A percentile compares a stretch with the other conserved stretches of the same genome.
Evolutionary conservation across 2,797 vertebrate genomes (phyloP).

Genomic region (Scarus forsteni): DNA sequence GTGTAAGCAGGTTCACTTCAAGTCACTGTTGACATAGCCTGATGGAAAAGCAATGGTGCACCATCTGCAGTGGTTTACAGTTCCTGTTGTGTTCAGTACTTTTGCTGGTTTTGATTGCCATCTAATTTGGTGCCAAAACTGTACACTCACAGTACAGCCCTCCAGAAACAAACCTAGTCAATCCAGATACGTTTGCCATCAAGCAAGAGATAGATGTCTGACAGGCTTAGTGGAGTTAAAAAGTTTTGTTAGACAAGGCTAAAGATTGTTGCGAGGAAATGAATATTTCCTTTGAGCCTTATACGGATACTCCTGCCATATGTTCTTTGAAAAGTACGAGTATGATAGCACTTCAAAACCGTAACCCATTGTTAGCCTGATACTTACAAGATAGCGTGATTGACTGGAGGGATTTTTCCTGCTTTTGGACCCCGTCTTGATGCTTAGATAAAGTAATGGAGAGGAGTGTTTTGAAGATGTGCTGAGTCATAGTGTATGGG

Average conservation of each 20-base stretch:
- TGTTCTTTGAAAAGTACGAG: slow-evolving; percentile 31
- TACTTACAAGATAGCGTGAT: slow-evolving; percentile 2
- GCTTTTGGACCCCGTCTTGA: slow-evolving; percentile 41
- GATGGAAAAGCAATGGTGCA: background rate
- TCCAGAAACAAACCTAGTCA: slow-evolving; percentile 6
- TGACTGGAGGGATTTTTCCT: background rate
- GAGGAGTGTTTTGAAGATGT: slow-evolving; percentile 9
- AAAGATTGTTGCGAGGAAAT: slow-evolving; percentile 57
- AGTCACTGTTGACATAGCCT: background rate
- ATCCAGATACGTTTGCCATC: slow-evolving; percentile 17
- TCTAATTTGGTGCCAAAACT: slow-evolving; percentile 14
- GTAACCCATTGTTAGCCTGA: slow-evolving; percentile 4
- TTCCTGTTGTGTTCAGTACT: background rate
- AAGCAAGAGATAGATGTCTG: slow-evolving; percentile 9
- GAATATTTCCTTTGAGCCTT: slow-evolving; percentile 55
- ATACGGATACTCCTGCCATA: slow-evolving; percentile 57
- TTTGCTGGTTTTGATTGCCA: slow-evolving; percentile 1
- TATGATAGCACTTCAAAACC: slow-evolving; percentile 19
- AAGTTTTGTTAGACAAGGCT: slow-evolving; percentile 26
- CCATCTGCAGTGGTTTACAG: background rate
- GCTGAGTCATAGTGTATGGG: slow-evolving; percentile 12
- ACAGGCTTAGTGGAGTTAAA: slow-evolving; percentile 28
- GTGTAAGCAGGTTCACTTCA: background rate
- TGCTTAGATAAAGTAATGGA: slow-evolving; percentile 61
- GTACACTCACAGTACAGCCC: background rate